These are phyloP conservation scores for Nymphalis c-album DNA, from an alignment of 2,888 invertebrate species.

Conservation along the genomic window DNA sequence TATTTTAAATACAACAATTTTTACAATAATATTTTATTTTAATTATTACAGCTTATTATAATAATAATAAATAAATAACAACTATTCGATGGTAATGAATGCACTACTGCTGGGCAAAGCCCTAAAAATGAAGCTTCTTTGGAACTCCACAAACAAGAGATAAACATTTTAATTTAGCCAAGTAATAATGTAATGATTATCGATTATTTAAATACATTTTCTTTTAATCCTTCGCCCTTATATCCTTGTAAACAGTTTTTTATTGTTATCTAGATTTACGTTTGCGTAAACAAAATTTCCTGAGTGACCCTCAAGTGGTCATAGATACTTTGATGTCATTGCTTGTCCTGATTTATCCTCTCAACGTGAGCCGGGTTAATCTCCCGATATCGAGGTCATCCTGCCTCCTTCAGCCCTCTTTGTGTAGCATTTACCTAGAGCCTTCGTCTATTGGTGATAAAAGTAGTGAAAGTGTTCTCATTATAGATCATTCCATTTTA, in stretches of 20 bases:
- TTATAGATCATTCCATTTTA: too few relatives aligned
- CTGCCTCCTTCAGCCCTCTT: conserved; percentile 13
- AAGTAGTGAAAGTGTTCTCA: background rate
- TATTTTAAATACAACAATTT: too few relatives aligned
- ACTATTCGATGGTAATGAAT: too few relatives aligned
- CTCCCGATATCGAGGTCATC: conserved; percentile 22
- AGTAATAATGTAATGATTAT: too few relatives aligned
- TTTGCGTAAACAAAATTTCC: conserved; percentile 8
- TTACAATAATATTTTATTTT: too few relatives aligned
- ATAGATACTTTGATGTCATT: conserved; percentile 22
- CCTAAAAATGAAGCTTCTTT: too few relatives aligned
- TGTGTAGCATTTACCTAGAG: background rate
- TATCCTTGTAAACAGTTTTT: conserved; percentile 4
- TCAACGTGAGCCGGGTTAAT: conserved; percentile 23
- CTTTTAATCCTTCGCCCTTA: background rate
- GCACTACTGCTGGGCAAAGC: too few relatives aligned
- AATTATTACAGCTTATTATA: too few relatives aligned
- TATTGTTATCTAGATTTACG: conserved; percentile 8
- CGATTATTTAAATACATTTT: too few relatives aligned
- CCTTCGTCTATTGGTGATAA: background rate
- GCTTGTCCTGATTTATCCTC: conserved; percentile 25
- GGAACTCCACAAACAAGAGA: too few relatives aligned
- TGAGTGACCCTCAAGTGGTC: conserved; percentile 19
- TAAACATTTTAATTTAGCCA: too few relatives aligned
- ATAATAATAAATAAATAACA: too few relatives aligned